Evolutionary conservation across 2,888 invertebrate genomes (phyloP), one percentile per base, ranked within the genome.

Genomic region (Strigamia maritima): DNA sequence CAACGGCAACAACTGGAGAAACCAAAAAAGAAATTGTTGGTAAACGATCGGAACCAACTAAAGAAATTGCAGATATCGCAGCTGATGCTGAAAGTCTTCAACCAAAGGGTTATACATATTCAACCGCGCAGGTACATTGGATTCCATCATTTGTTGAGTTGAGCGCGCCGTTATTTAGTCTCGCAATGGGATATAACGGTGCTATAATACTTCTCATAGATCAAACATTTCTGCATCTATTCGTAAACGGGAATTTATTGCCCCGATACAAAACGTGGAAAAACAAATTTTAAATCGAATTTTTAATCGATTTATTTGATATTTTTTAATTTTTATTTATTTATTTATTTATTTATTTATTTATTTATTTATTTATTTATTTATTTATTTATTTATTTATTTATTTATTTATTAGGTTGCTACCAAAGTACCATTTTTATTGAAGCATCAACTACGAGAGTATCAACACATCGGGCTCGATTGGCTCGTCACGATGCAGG

Each of bases 381-480:
- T 75, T 6, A 7, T 28, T 75, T 35, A 54, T 8, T 86, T 85
- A 7, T 1, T 83, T n/a, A n/a, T n/a, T n/a, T n/a, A n/a, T 28
- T 75, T 6, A 7, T 28, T 75, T 35, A 54, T 8, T 86, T 85
- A 7, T 1, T 83, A 91, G 90, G 95, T 96, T 84, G 95, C 93
- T 81, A 98, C 97, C 75, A 93, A 93, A 84, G 93, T 98, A 85
- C 98, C 98, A 83, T 94, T 94, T 85, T 90, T 99, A 84, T 88
- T 99, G 83, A 94, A 94, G 85, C 95, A 96, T 87, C 88, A 90
- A 80, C 88, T 98, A 83, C 90, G 98, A 83, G 98, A 98, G 88
- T 98, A 98, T 88, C 98, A 97, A 88, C 96, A 97, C 87, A 96
- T 98, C 85, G 98, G 98, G 77, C 89, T 98, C 83, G 97, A 98